Evolutionary conservation across 2,113 vertebrate genomes (phyloP).

Genomic region (Piliocolobus tephrosceles): DNA sequence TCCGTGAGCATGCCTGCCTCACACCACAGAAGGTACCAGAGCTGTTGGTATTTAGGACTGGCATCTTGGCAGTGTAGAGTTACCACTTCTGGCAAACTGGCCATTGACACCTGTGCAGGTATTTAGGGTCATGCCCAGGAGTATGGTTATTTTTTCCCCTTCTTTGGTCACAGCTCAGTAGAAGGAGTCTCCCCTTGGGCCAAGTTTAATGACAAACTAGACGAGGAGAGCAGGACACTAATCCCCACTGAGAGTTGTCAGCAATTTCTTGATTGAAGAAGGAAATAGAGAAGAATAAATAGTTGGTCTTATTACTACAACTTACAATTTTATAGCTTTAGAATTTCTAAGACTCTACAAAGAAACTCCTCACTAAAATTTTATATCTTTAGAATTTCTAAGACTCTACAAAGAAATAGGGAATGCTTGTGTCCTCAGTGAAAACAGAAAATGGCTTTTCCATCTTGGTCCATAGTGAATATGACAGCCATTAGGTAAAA

Average conservation of each 20-base stretch:
- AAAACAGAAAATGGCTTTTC: not conserved
- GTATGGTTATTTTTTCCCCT: not conserved
- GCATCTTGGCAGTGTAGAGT: not conserved
- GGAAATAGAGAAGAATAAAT: not conserved
- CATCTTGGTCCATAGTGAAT: not conserved
- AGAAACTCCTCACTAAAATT: not conserved
- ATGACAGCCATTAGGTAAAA: not conserved
- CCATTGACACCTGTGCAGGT: not conserved
- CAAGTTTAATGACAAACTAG: slow-evolving; percentile 2
- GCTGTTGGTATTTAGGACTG: not conserved
- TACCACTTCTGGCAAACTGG: not conserved
- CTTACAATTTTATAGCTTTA: slow-evolving; percentile 15
- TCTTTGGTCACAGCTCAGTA: not conserved
- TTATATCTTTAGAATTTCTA: slow-evolving; percentile 1
- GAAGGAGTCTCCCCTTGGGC: not conserved
- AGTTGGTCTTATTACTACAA: not conserved
- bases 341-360: not conserved
- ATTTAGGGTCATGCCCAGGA: not conserved
- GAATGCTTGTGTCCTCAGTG: not conserved
- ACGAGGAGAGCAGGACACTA: not conserved
- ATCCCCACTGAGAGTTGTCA: not conserved
- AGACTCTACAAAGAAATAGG: not conserved
- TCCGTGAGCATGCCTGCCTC: not conserved
- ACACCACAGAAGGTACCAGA: not conserved
- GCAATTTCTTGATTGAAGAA: not conserved